These are phyloP conservation scores for Sycophaga agraensis DNA, from an alignment of 1,140 invertebrate genomes.

Conservation along the genomic window DNA sequence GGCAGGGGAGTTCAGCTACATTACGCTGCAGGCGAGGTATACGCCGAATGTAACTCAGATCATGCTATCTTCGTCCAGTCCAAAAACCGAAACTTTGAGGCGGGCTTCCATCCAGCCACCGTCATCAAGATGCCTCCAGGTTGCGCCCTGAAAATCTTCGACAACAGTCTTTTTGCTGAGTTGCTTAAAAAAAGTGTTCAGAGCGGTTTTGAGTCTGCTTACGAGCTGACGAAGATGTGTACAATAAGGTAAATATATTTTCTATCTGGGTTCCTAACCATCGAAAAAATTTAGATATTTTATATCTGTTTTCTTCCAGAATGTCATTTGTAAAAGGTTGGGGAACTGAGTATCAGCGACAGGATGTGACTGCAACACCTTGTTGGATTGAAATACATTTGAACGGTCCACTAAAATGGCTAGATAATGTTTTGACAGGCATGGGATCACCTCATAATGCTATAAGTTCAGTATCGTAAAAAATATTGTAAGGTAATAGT, in stretches of 20 bases:
- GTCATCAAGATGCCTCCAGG: conserved; percentile 92
- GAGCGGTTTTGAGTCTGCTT: conserved; percentile 91
- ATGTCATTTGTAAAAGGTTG: conserved; percentile 99
- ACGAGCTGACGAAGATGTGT: conserved; percentile 97
- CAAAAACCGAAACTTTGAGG: conserved; percentile 92
- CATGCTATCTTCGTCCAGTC: conserved; percentile 96
- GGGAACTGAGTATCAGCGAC: conserved; percentile 93
- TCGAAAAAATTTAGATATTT: too few relatives aligned
- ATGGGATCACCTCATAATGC: conserved; percentile 86
- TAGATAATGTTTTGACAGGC: conserved; percentile 89
- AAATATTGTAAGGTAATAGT: too few relatives aligned
- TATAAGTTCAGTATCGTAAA: conserved; percentile 88
- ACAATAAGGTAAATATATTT: conserved; percentile 75
- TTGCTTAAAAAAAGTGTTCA: conserved; percentile 88
- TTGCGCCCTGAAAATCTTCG: conserved; percentile 95
- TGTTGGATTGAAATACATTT: conserved; percentile 98
- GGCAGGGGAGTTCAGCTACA: conserved; percentile 95
- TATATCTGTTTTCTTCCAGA: conserved; percentile 50
- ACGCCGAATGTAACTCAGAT: conserved; percentile 91
- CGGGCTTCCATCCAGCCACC: conserved; percentile 90
- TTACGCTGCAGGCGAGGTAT: conserved; percentile 97
- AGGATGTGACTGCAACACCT: conserved; percentile 93
- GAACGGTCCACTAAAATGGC: conserved; percentile 93
- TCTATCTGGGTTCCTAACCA: too few relatives aligned
- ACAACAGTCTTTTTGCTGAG: conserved; percentile 93